These are phyloP conservation scores for Drosophila melanosoma DNA, from an alignment of 2,888 invertebrate species.

Conservation along the genomic window DNA sequence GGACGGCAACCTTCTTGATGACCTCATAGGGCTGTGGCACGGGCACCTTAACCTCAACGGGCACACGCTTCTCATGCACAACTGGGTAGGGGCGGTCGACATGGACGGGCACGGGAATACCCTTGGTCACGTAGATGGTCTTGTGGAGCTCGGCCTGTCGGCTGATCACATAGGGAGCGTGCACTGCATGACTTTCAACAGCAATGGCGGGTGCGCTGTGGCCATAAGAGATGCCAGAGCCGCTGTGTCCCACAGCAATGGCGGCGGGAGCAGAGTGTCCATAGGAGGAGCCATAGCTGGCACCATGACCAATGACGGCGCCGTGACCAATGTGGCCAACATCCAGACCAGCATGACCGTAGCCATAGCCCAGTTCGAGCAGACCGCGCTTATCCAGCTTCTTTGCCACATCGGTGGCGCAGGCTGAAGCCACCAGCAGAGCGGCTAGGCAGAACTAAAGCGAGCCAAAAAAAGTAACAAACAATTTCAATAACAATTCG, in stretches of 20 bases:
- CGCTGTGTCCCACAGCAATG: slow-evolving; percentile 70
- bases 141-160: slow-evolving; percentile 87
- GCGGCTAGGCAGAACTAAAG: slow-evolving; percentile 89
- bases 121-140: slow-evolving; percentile 90
- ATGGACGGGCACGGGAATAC: slow-evolving; percentile 90
- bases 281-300: slow-evolving; percentile 68
- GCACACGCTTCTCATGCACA: slow-evolving; percentile 87
- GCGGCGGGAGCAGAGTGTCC: slow-evolving; percentile 32
- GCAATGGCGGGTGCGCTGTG: slow-evolving; percentile 61
- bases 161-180: slow-evolving; percentile 82
- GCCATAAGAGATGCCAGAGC: slow-evolving; percentile 69
- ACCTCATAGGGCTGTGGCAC: slow-evolving; percentile 91
- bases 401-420: slow-evolving; percentile 89
- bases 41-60: slow-evolving; percentile 88
- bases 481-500: slow-evolving; percentile 23
- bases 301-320: slow-evolving; percentile 85
- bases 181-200: slow-evolving; percentile 73
- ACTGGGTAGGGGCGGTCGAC: slow-evolving; percentile 91
- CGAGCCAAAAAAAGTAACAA: background rate
- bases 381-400: slow-evolving; percentile 93
- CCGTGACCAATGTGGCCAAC: slow-evolving; percentile 90
- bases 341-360: slow-evolving; percentile 91
- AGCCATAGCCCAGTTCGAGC: slow-evolving; percentile 92
- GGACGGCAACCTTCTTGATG: slow-evolving; percentile 88
- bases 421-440: slow-evolving; percentile 90